A percentile compares a stretch with the other conserved stretches of the same genome.
These are phyloP conservation scores for Chromobotia macracanthus DNA, from an alignment of 2,797 vertebrate genomes.

Conservation along the genomic window DNA sequence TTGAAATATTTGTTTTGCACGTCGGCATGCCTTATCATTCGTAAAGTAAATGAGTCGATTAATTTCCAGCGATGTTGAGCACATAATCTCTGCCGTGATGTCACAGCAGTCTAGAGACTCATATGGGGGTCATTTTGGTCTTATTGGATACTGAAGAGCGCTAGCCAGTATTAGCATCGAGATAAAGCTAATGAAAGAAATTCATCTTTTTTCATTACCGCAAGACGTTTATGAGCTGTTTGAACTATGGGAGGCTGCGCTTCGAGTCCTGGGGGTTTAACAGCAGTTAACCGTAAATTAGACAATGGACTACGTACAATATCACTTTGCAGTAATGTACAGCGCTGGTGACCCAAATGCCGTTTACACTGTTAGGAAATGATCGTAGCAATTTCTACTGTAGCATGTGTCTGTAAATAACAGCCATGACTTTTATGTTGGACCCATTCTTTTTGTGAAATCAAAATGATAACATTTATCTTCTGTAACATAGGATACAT, in stretches of 20 bases:
- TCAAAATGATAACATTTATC: too few species aligned
- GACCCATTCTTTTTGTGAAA: background rate
- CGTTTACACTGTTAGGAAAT: background rate
- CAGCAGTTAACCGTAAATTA: slow-evolving; percentile 31
- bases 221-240: slow-evolving; percentile 47
- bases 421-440: slow-evolving; percentile 1
- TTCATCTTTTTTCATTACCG: slow-evolving; percentile 52
- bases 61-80: background rate
- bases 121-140: slow-evolving; percentile 43
- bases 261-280: slow-evolving; percentile 19
- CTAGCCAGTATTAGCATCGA: slow-evolving; percentile 48
- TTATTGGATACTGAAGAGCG: slow-evolving; percentile 50
- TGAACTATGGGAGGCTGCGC: slow-evolving; percentile 11
- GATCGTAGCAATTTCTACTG: background rate
- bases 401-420: background rate
- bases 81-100: slow-evolving; percentile 12
- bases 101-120: slow-evolving; percentile 21
- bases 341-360: background rate
- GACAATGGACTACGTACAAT: background rate
- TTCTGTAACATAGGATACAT: too few species aligned
- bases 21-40: background rate
- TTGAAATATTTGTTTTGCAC: background rate
- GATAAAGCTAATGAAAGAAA: slow-evolving; percentile 59
- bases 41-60: background rate
- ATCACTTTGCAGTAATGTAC: background rate